Evolutionary conservation across 2,797 vertebrate species (phyloP), one percentile per base, ranked within the genome.

Genomic region (Hypotaenidia philippensis): DNA sequence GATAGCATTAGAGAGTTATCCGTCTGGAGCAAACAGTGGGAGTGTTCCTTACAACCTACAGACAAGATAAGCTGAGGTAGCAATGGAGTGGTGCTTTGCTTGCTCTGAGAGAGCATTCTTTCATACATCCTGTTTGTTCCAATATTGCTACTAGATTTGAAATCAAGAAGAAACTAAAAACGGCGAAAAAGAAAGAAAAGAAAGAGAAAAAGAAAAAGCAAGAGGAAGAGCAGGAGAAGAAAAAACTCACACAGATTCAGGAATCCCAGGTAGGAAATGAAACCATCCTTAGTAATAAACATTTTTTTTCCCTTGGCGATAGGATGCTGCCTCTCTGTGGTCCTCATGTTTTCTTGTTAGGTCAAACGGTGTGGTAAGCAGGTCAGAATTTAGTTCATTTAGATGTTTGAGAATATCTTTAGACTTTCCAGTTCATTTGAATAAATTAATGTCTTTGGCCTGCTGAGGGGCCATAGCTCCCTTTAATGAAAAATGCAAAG

Each of bases 201-300:
- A 99, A 99, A 94, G 99, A 99, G 97, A 99, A 99, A 97, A 99
- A 99, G 95, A 99, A 99, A 98, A 99, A 99, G 86, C 99, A 99
- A 93, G 99, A 99, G 92, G 99, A 99, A 65, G 99, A 99, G 65
- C 99, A 99, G 87, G 99, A 99, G 95, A 99, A 99, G 97, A 99
- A 99, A 96, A 99, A 99, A 93, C 98, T 98, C 96, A 99, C 99
- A 81, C 99, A 99, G 98, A 99, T 99, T 97, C 99, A 98, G 91
- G 99, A 99, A 97, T 98, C 99, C 92, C 99, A 99, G 98, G 99
- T 99, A 98, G 97, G 98, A 97, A 96, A 98, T 96, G 11, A 41
- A 83, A 47, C 41, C 38, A 5, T 25, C 76, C 53, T 34, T 68
- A 55, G 40, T 82, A 53, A 68, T 31, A 69, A 85, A 44, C 12